These are phyloP conservation scores for Intellagama lesueurii DNA, from an alignment of 2,797 vertebrate species.

Conservation along the genomic window DNA sequence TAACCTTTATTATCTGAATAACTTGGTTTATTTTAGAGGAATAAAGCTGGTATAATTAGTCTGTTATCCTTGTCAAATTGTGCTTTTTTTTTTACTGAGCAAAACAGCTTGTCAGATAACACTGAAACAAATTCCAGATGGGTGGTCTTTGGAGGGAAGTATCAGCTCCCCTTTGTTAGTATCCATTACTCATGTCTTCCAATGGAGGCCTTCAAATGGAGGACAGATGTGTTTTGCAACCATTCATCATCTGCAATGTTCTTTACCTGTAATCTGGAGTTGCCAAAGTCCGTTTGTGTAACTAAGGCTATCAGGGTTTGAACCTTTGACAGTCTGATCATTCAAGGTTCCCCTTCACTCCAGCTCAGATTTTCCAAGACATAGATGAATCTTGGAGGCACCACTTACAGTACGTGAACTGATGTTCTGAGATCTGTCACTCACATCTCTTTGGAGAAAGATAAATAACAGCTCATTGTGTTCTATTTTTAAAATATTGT, in stretches of 20 bases:
- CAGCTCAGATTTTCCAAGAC: background rate
- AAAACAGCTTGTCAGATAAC: slow-evolving; percentile 60
- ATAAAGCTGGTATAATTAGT: background rate
- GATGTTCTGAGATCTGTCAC: background rate
- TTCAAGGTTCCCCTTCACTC: background rate
- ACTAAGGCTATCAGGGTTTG: slow-evolving; percentile 37
- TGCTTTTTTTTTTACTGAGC: slow-evolving; percentile 31
- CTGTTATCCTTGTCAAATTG: slow-evolving; percentile 14
- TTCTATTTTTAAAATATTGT: background rate
- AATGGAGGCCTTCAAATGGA: slow-evolving; percentile 58
- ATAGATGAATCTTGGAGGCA: background rate
- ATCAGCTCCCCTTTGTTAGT: slow-evolving; percentile 63
- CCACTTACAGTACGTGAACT: background rate
- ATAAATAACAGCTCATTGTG: background rate
- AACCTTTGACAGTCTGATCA: slow-evolving; percentile 29
- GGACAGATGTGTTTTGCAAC: slow-evolving; percentile 44
- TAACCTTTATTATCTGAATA: background rate
- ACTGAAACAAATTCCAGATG: slow-evolving; percentile 49
- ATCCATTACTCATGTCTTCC: slow-evolving; percentile 59
- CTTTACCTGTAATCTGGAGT: slow-evolving; percentile 40
- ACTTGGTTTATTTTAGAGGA: background rate
- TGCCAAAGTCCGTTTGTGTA: slow-evolving; percentile 43
- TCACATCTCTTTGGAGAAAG: background rate
- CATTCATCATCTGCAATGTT: slow-evolving; percentile 65
- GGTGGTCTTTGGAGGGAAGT: slow-evolving; percentile 57